Conservation (phyloP, 1,140 invertebrate genomes). For the Caenorhabditis elegans region DNA sequence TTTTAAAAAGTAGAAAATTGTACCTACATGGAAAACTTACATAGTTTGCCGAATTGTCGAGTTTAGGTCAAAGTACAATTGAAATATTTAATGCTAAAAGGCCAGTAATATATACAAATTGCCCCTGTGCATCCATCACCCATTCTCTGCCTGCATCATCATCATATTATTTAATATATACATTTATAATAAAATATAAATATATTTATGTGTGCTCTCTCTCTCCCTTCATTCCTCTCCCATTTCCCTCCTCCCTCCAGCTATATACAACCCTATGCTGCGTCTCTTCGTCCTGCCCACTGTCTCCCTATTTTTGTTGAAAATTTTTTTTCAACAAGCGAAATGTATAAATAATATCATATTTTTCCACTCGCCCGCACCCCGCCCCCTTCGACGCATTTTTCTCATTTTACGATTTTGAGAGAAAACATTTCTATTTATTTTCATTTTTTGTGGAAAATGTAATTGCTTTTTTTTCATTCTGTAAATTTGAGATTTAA, state of each 20-base stretch:
- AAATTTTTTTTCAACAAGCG: conserved; percentile 22
- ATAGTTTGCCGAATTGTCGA: no score
- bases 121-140: no score
- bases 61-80: no score
- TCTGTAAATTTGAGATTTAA: no score
- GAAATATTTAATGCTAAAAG: no score
- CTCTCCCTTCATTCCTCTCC: neutral
- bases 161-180: neutral
- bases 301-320: conserved; percentile 22
- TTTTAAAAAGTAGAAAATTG: no score
- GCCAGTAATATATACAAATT: no score
- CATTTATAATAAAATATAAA: neutral
- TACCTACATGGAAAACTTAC: no score
- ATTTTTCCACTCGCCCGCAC: neutral
- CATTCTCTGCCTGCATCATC: no score
- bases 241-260: neutral
- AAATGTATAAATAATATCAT: conserved; percentile 33
- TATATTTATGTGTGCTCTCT: neutral
- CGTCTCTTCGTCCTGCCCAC: neutral
- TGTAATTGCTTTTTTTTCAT: no score
- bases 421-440: no score
- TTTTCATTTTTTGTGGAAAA: no score
- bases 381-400: neutral
- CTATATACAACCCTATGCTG: neutral
- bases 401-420: neutral